Percentiles rank a stretch among this genome's conserved stretches.
Evolutionary conservation across 2,888 invertebrate genomes (phyloP).

Genomic region (Willowsia nigromaculata): DNA sequence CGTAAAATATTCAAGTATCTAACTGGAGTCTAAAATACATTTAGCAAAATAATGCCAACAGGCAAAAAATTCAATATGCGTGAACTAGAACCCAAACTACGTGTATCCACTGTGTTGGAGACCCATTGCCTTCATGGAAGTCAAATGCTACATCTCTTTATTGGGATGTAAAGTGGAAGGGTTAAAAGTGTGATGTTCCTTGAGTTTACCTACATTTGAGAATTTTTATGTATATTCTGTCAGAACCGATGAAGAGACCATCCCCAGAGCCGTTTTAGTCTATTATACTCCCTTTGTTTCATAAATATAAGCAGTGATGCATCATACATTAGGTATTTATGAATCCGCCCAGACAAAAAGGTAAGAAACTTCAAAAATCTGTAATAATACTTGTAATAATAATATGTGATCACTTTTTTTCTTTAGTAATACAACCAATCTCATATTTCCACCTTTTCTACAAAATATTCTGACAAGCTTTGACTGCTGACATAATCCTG

Average conservation of each 20-base stretch:
- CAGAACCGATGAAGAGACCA: constrained; percentile 56
- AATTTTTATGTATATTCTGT: constrained; percentile 54
- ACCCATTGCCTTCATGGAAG: neutral
- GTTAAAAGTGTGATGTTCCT: constrained; percentile 12
- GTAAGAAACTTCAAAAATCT: constrained; percentile 25
- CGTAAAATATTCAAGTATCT: neutral
- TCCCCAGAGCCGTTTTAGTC: constrained; percentile 40
- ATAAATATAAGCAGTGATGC: neutral
- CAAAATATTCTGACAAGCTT: constrained; percentile 45
- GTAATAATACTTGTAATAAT: neutral
- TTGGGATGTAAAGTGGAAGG: constrained; percentile 31
- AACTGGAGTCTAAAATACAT: neutral
- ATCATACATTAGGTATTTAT: constrained; percentile 32
- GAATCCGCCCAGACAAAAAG: constrained; percentile 23
- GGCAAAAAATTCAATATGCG: neutral
- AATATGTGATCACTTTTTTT: neutral
- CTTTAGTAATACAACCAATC: neutral
- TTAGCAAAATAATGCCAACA: constrained; percentile 61
- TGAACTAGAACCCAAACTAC: neutral
- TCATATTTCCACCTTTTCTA: neutral
- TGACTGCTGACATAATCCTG: constrained; percentile 58
- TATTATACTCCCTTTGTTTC: neutral
- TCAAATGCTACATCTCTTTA: neutral
- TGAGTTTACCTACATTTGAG: constrained; percentile 51
- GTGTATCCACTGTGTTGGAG: neutral